phyloP scores from a whole-genome alignment of 2,888 invertebrate genomes.

The Parasteatoda lunata region DNA sequence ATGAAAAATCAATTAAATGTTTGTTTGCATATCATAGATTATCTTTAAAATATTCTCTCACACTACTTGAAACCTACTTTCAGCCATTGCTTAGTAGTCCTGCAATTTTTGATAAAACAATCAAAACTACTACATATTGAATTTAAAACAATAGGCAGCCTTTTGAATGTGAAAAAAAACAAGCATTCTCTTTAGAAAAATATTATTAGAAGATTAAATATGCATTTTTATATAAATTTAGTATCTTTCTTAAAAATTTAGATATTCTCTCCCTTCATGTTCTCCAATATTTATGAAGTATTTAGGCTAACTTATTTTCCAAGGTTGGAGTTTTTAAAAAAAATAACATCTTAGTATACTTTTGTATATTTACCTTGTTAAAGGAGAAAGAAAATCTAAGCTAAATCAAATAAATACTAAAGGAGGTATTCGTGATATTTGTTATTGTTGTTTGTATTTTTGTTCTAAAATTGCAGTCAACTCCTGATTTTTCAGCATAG shows the following conservation, averaged over 20 bases:
- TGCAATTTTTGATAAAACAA: slow-evolving; percentile 46
- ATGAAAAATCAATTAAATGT: slow-evolving; percentile 33
- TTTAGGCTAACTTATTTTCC: slow-evolving; percentile 56
- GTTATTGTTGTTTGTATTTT: slow-evolving; percentile 42
- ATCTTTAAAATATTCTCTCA: slow-evolving; percentile 41
- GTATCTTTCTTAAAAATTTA: slow-evolving; percentile 52
- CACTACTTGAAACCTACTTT: slow-evolving; percentile 46
- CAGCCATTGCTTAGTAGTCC: slow-evolving; percentile 37
- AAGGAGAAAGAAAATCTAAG: slow-evolving; percentile 20
- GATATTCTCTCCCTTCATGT: slow-evolving; percentile 38
- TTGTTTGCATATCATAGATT: slow-evolving; percentile 61
- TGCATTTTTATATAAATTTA: slow-evolving; percentile 51
- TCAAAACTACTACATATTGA: slow-evolving; percentile 30
- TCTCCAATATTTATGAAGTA: slow-evolving; percentile 43
- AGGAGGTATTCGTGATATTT: slow-evolving; percentile 43
- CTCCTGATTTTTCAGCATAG: too few relatives aligned
- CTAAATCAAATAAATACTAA: slow-evolving; percentile 17
- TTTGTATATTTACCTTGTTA: slow-evolving; percentile 59
- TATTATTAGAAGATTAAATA: slow-evolving; percentile 45
- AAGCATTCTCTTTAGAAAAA: slow-evolving; percentile 50
- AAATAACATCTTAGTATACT: slow-evolving; percentile 40
- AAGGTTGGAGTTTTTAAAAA: slow-evolving; percentile 33
- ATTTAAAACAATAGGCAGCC: slow-evolving; percentile 25
- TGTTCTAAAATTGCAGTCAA: not conserved
- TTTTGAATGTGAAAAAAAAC: slow-evolving; percentile 40